Conservation (phyloP, 2,888 invertebrate species). For the Troglohyphantes excavatus region DNA sequence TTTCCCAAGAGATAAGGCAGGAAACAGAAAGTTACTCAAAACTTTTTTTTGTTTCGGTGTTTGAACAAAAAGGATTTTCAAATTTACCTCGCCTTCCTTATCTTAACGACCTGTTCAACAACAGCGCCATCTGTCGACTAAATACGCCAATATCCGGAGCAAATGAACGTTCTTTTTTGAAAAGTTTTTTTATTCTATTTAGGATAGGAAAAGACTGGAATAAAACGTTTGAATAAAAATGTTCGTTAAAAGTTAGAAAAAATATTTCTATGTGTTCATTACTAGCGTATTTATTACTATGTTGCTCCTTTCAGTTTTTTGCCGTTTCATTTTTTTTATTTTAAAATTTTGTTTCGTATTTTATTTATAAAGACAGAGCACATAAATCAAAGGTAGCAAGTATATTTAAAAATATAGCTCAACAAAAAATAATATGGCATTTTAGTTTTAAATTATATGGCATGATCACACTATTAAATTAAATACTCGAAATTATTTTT, state of each 20-base stretch:
- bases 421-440: no score
- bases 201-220: background rate
- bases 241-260: background rate
- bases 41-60: conserved; percentile 26
- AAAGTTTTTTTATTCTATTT: no score
- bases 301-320: no score
- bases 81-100: conserved; percentile 48
- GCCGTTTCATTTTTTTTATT: no score
- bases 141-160: conserved; percentile 41
- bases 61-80: conserved; percentile 7
- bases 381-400: no score
- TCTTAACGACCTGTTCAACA: conserved; percentile 54
- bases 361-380: no score
- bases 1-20: conserved; percentile 42
- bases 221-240: background rate
- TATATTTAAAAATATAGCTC: no score
- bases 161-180: conserved; percentile 17
- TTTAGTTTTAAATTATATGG: no score
- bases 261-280: background rate
- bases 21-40: conserved; percentile 54
- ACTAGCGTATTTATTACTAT: background rate
- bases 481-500: no score
- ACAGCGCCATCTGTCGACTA: conserved; percentile 52
- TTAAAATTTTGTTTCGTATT: no score
- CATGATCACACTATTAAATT: no score